Evolutionary conservation across 2,797 vertebrate genomes (phyloP), one percentile per base, ranked within the genome.

Genomic region (Sphaeramia orbicularis): DNA sequence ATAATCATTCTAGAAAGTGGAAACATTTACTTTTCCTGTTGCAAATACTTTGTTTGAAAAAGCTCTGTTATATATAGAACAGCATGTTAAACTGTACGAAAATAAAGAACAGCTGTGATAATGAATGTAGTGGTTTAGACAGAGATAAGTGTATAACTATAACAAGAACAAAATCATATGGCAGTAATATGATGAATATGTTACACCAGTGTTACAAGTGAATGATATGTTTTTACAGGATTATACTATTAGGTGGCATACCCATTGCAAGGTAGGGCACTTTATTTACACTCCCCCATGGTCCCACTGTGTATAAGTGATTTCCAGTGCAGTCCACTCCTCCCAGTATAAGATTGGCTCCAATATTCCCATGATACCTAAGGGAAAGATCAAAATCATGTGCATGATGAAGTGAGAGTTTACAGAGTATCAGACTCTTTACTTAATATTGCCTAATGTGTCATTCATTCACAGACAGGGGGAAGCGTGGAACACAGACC

Each of bases 251-350:
- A 1, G 7, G 0, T 41, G 0, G 67, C 86, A 2, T 78, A 94
- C 94, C 94, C 94, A 94, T 93, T 1, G 92, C 62, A 4, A 91
- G 48, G 64, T 90, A 94, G 27, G 92, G 87, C 0, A 78, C 57
- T 6, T 87, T 75, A 0, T 90, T 1, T 0, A 94, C 83, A 2
- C 44, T 60, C 7, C 94, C 93, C 6, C 89, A 94, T 0, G 93
- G 93, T 0, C 83, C 92, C 54, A 94, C 91, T 0, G 62, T 83
- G 66, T 87, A 94, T 50, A 94, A 73, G 40, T 94, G 92, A 54
- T 58, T 91, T 1, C 93, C 94, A 7, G 89, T 89, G 8, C 85
- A 92, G 32, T 94, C 94, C 1, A 94, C 93, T 57, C 93, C 93
- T 1, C 94, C 94, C 2, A 94, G 84, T 1, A 94, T 89, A 0